phyloP scores from a whole-genome alignment of 2,797 vertebrate species.

The Pyrrhura leucotis region DNA sequence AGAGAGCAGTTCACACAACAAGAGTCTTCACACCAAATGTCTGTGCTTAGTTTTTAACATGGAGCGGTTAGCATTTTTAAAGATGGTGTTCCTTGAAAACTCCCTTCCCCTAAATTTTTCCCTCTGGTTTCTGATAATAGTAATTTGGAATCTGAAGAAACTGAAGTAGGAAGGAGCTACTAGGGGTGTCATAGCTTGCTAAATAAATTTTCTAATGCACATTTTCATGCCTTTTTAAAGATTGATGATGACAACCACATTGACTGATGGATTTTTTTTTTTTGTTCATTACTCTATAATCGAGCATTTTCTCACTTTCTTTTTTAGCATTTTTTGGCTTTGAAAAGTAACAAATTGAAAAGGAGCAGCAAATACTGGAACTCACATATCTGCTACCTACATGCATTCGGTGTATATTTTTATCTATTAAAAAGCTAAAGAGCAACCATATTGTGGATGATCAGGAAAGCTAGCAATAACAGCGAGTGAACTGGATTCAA shows the following conservation, averaged over 20 bases:
- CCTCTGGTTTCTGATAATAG: neutral
- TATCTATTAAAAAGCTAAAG: neutral
- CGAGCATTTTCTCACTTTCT: neutral
- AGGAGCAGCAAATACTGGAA: neutral
- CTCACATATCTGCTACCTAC: neutral
- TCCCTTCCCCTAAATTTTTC: neutral
- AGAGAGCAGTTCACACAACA: neutral
- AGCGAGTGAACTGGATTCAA: neutral
- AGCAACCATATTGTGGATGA: neutral
- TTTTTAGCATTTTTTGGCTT: neutral
- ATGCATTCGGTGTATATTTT: neutral
- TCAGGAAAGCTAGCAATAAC: neutral
- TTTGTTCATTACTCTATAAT: neutral
- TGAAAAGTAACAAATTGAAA: neutral
- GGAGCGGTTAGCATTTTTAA: neutral
- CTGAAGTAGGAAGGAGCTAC: neutral
- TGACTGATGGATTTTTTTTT: neutral
- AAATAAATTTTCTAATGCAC: neutral
- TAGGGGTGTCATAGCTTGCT: neutral
- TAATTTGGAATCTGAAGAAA: neutral
- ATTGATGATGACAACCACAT: neutral
- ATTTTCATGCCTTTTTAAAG: neutral
- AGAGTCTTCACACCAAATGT: neutral
- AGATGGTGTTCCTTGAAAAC: neutral
- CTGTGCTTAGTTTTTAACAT: neutral